A percentile compares a stretch with the other conserved stretches of the same genome.
Evolutionary conservation across 2,113 vertebrate species (phyloP).

Genomic region (Scomber colias): DNA sequence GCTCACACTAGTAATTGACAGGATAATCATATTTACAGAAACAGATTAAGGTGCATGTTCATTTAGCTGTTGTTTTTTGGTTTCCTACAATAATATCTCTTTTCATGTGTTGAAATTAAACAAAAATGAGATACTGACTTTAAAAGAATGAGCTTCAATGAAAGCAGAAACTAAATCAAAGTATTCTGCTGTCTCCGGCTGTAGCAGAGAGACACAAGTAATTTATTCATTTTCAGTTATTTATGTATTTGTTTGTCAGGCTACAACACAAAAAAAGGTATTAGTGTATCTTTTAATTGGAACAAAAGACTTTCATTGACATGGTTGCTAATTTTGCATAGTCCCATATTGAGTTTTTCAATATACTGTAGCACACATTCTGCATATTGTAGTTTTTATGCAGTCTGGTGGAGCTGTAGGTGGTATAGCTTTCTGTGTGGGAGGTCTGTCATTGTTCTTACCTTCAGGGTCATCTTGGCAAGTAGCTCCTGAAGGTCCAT

Average conservation of each 20-base stretch:
- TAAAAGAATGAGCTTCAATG: background rate
- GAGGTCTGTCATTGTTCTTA: constrained; percentile 73
- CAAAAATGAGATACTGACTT: constrained; percentile 29
- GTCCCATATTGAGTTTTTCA: background rate
- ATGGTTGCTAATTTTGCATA: background rate
- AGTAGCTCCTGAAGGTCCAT: constrained; percentile 99
- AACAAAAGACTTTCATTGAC: background rate
- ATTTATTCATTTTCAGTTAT: constrained; percentile 27
- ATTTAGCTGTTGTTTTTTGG: constrained; percentile 1
- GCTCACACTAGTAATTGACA: constrained; percentile 8
- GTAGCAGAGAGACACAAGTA: background rate
- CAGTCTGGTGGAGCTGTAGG: background rate
- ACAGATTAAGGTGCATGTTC: constrained; percentile 25
- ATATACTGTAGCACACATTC: background rate
- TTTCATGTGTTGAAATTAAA: constrained; percentile 36
- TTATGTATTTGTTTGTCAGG: constrained; percentile 28
- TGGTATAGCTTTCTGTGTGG: background rate
- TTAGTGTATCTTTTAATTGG: constrained; percentile 10
- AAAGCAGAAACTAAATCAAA: constrained; percentile 30
- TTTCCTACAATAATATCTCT: constrained; percentile 29
- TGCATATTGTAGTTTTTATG: background rate
- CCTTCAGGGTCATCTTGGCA: constrained; percentile 98
- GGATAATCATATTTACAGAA: constrained; percentile 41
- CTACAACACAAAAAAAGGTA: background rate
- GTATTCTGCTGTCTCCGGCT: background rate